A percentile compares a stretch with the other conserved stretches of the same genome.
These are phyloP conservation scores for Aplysina aerophoba DNA, from an alignment of 37 sponge, comb jelly and placozoan genomes.

Conservation along the genomic window DNA sequence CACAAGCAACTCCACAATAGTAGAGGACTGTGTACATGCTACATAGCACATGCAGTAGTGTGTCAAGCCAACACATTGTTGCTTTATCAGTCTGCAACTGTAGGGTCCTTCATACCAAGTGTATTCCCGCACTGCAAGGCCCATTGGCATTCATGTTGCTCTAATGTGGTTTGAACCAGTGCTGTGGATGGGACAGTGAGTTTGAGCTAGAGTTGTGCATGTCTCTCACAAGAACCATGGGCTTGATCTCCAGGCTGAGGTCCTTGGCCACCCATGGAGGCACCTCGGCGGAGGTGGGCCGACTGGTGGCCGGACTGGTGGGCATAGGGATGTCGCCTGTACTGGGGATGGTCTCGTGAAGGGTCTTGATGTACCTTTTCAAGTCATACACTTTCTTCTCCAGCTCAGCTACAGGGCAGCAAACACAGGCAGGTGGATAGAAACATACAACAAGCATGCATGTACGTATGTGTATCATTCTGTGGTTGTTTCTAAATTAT, in stretches of 20 bases:
- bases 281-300: conserved; percentile 14
- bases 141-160: no score
- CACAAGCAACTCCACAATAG: no score
- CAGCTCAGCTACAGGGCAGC: conserved; percentile 57
- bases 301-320: neutral
- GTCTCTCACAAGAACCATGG: conserved; percentile 16
- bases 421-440: no score
- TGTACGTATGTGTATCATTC: neutral
- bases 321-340: neutral
- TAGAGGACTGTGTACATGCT: no score
- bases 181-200: no score
- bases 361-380: conserved; percentile 48
- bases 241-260: conserved; percentile 20
- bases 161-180: no score
- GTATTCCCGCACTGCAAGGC: no score
- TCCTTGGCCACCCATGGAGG: conserved; percentile 31
- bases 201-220: no score
- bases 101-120: no score
- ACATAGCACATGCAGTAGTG: no score
- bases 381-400: conserved; percentile 74
- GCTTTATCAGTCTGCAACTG: no score
- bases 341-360: conserved; percentile 5
- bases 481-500: neutral
- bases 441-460: neutral
- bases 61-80: no score